Base-by-base conservation (phyloP, 2,113 vertebrate species). In the Burhinus bistriatus region DNA sequence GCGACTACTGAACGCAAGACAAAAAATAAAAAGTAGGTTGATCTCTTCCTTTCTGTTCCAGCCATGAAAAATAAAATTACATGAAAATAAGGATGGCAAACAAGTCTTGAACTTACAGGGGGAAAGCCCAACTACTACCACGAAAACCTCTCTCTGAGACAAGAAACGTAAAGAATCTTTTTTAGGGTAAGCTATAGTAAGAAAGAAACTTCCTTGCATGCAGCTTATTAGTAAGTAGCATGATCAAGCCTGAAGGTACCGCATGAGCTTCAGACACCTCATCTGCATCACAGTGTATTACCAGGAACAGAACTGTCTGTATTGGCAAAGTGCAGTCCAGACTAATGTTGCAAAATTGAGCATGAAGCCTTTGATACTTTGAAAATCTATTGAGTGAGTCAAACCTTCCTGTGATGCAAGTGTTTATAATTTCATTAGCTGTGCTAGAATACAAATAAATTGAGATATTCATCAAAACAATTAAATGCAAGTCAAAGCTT, bases 401-500 rank as follows among this genome's bases (percentile, higher is more conserved):
- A 87, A 72, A 38, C 55, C 61, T 71, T 87, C 45, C 42, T 55
- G 26, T 64, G 75, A 85, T 68, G 9, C 40, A 87, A 83, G 52
- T 16, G 30, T 69, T 93, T 69, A 49, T 47, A 30, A 77, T 69
- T 89, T 83, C 66, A 91, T 90, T 64, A 96, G 84, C 66, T 65
- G 36, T 66, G 34, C 49, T 65, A 69, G 45, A 80, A 86, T 25
- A 95, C 58, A 95, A 92, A 88, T 49, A 90, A 80, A 88, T 68
- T 30, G 44, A 88, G 25, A 88, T 82, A 91, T 38, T 72, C 40
- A 96, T 80, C 80, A 92, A 86, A 90, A 78, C 80, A 94, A 95
- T 76, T 83, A 94, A 92, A 97, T 49, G 27, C 47, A 88, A 96
- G 59, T 93, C 86, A 83, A 95, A 93, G 66, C n/a, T 44, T 68